phyloP scores from a whole-genome alignment of 2,113 vertebrate species.

The Heliornis fulica region DNA sequence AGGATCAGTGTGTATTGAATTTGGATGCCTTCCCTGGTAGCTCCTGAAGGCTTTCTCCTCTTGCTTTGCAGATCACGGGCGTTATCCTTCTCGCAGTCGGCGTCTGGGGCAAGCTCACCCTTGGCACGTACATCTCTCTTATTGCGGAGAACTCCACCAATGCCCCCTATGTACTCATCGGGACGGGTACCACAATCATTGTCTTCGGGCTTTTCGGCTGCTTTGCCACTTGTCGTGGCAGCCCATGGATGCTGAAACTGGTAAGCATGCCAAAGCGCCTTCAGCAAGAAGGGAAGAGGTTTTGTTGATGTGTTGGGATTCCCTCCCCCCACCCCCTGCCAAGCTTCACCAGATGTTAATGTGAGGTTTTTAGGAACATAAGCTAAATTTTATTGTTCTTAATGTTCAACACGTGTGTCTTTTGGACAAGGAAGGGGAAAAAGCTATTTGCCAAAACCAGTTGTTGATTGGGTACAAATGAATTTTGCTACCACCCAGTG shows the following conservation, averaged over 20 bases:
- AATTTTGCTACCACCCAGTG: background rate
- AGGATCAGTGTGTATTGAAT: background rate
- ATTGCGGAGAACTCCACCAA: slow-evolving; percentile 99
- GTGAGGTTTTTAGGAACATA: background rate
- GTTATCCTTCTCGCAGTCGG: slow-evolving; percentile 95
- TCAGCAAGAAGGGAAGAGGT: background rate
- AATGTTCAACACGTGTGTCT: background rate
- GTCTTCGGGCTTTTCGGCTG: slow-evolving; percentile 97
- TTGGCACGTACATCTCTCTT: slow-evolving; percentile 96
- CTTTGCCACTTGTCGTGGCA: slow-evolving; percentile 96
- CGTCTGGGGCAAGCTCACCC: slow-evolving; percentile 96
- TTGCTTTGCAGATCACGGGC: slow-evolving; percentile 88
- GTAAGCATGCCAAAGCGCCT: slow-evolving; percentile 71
- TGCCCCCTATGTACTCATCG: slow-evolving; percentile 95
- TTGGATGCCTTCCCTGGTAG: background rate
- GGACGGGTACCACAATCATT: slow-evolving; percentile 95
- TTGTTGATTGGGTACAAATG: background rate
- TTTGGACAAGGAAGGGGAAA: background rate
- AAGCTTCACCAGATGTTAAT: background rate
- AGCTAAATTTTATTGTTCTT: background rate
- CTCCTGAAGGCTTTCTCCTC: background rate
- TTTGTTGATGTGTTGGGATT: background rate
- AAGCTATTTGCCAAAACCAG: background rate
- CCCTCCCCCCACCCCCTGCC: background rate
- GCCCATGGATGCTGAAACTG: slow-evolving; percentile 99